These are phyloP conservation scores for Pseudomyrmex concolor DNA, from an alignment of 1,140 invertebrate genomes.

Conservation along the genomic window DNA sequence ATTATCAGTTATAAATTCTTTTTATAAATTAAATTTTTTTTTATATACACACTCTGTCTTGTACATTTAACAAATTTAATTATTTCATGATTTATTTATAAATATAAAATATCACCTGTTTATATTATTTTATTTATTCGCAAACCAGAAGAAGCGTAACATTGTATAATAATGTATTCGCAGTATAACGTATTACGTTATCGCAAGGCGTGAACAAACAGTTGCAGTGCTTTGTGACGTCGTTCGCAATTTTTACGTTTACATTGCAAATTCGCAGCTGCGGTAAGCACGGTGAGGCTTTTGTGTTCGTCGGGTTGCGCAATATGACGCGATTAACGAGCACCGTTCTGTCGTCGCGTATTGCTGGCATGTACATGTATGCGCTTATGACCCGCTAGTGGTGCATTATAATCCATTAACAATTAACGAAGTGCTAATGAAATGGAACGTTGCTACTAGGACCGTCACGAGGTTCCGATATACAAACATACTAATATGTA, in stretches of 20 bases:
- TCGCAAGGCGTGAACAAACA: conserved; percentile 32
- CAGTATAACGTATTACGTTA: no score
- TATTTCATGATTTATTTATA: no score
- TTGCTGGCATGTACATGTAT: conserved; percentile 11
- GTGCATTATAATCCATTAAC: conserved; percentile 70
- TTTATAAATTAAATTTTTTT: background rate
- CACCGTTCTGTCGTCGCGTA: background rate
- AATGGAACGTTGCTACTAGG: conserved; percentile 50
- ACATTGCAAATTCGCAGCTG: conserved; percentile 45
- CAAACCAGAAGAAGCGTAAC: no score
- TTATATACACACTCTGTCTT: no score
- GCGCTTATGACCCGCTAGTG: background rate
- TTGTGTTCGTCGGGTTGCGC: conserved; percentile 30
- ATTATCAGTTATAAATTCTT: background rate
- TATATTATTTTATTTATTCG: no score
- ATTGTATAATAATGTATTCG: no score
- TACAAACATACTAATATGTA: background rate
- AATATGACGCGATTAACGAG: conserved; percentile 67
- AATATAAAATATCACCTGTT: no score
- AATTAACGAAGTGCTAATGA: conserved; percentile 72
- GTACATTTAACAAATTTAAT: no score
- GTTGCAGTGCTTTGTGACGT: conserved; percentile 9
- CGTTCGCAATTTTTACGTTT: conserved; percentile 54
- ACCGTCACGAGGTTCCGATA: conserved; percentile 24
- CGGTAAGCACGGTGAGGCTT: conserved; percentile 39